phyloP scores from a whole-genome alignment of 1,140 invertebrate species.

The Pogonognathellus flavescens region DNA sequence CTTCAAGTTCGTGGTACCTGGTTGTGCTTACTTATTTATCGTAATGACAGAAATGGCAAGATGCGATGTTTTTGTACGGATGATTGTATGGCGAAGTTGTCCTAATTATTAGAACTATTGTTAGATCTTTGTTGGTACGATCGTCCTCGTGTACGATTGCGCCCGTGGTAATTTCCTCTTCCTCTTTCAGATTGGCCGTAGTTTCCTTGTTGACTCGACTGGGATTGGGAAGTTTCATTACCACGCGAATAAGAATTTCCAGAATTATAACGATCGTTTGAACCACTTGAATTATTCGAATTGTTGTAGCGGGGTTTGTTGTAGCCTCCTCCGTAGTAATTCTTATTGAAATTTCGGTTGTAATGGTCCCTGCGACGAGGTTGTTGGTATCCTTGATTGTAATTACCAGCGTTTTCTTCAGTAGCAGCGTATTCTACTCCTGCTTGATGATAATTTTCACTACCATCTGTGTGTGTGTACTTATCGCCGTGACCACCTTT shows the following conservation, averaged over 20 bases:
- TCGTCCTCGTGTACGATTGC: not conserved
- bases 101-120: too few species aligned
- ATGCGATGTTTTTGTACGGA: not conserved
- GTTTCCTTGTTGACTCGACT: not conserved
- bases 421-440: not conserved
- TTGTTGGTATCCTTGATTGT: not conserved
- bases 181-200: not conserved
- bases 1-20: too few species aligned
- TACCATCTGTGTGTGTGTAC: too few species aligned
- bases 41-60: not conserved
- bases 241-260: not conserved
- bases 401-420: not conserved
- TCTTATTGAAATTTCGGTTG: not conserved
- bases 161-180: not conserved
- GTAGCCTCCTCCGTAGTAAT: not conserved
- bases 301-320: constrained; percentile 6
- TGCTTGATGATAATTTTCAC: not conserved
- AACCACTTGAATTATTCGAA: not conserved
- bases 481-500: not conserved
- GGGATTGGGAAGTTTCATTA: not conserved
- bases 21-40: too few species aligned
- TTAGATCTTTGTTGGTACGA: not conserved
- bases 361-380: not conserved
- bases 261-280: not conserved
- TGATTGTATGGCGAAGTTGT: not conserved